Conservation (phyloP, 2,113 vertebrate species). For the Ginglymostoma cirratum region DNA sequence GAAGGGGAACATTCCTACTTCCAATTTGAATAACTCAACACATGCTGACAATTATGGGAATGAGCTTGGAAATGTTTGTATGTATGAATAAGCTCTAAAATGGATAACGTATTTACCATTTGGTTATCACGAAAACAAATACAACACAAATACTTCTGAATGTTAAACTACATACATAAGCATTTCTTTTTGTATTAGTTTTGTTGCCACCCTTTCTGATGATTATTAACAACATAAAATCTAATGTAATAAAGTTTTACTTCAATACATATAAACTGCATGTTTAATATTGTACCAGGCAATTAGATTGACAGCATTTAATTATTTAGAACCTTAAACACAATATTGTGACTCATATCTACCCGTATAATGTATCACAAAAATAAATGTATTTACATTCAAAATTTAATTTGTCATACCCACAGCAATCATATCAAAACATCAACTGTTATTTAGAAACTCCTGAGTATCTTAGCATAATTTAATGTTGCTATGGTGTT, state of each 20-base stretch:
- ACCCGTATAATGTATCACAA: neutral
- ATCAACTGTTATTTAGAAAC: neutral
- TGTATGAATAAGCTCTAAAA: neutral
- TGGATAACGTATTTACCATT: neutral
- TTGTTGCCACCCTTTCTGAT: neutral
- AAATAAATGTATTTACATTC: slow-evolving; percentile 13
- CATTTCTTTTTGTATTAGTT: neutral
- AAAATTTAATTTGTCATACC: neutral
- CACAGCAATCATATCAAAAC: neutral
- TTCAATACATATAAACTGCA: neutral
- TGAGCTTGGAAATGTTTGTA: neutral
- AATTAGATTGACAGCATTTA: slow-evolving; percentile 26
- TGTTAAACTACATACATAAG: neutral
- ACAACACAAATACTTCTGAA: neutral
- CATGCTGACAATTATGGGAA: neutral
- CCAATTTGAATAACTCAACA: neutral
- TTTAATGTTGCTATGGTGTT: slow-evolving; percentile 31
- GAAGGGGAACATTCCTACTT: neutral
- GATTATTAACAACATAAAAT: neutral
- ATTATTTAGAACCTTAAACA: slow-evolving; percentile 15
- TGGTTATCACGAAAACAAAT: neutral
- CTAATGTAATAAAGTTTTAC: neutral
- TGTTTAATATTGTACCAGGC: neutral
- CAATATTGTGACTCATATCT: neutral
- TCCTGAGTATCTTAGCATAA: neutral